Evolutionary conservation across 64 coral and sea anemone species (phyloP), one percentile per base, ranked within the genome.

Genomic region (Actinia tenebrosa): DNA sequence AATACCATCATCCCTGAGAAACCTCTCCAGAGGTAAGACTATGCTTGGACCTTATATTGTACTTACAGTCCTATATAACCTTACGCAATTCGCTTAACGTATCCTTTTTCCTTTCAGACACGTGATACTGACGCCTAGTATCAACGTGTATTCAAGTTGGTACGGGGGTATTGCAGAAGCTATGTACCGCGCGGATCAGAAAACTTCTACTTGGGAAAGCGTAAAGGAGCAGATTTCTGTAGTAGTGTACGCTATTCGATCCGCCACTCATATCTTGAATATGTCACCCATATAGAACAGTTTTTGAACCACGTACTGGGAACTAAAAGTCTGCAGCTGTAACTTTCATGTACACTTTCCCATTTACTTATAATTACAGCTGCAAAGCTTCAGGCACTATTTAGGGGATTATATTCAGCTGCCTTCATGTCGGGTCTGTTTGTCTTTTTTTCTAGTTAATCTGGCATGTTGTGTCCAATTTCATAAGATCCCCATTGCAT

Each of bases 211-310:
- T 50, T 83, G 81, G 80, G 91, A 96, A 89, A 86, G 86, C 43
- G 91, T 96, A 16, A 96, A 96, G 55, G 82, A 90, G 20, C 94
- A 96, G 87, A 53, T 96, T 52, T 93, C 94, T 46, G 47, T 91
- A 56, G 91, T 80, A 13, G 68, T 89, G 58, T 96, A 96, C 45
- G 91, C 87, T 55, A 96, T 96, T 82, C 88, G 88, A n/a, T 96
- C 94, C 30, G 94, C 94, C 53, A 82, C 47, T 54, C 84, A 87
- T 25, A 62, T 83, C 16, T 84, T 92, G 8, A 60, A 91, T 46
- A 72, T 91, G 68, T 84, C 83, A 1, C 89, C 89, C 15, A 91
- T 91, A 86, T 69, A 80, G 22, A 75, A 75, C 19, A 66, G 3
- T 23, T 66, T 23, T n/a, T 23, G n/a, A 10, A 75, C 13, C 7